Evolutionary conservation across 2,113 vertebrate genomes (phyloP), one percentile per base, ranked within the genome.

Genomic region (Lutjanus erythropterus): DNA sequence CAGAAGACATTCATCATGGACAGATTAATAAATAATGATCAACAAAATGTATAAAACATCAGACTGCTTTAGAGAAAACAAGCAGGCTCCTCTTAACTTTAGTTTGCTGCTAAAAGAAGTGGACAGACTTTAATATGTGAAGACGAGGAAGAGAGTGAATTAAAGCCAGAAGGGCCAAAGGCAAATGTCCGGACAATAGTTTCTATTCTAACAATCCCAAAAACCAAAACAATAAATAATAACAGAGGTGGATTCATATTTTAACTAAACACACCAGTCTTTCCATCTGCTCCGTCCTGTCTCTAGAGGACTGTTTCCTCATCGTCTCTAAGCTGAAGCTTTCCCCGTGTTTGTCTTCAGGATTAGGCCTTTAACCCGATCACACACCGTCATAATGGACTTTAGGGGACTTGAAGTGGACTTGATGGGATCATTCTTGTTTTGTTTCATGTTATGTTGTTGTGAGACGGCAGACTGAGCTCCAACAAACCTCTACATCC

Each of bases 301-400:
- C 35, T 37, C 6, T 9, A 37, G 15, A 16, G 41, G 46, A 31
- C 47, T 53, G 31, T 33, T 76, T 29, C n/a, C 29, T 37, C 19
- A 9, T 2, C 29, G 27, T 47, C 29, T 31, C 64, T 64, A 29
- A 75, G 44, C 55, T 29, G 59, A 0, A 21, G 41, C 42, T 37
- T n/a, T 15, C 69, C 25, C 14, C 0, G 64, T 70, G 62, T 73
- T 75, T 64, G 75, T 41, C 39, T 68, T 62, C 21, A 21, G 75
- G 80, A 72, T 76, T 80, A 76, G 71, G 44, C 44, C 77, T 80
- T 76, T 70, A 77, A 87, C 85, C 77, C 44, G 33, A 87, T 84
- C 68, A 78, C 68, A 78, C 77, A 10, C 67, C 3, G 19, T 27
- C 62, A 9, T 80, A 69, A 87, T 73, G 61, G 76, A 80, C 71